phyloP scores from a whole-genome alignment of 2,888 invertebrate genomes.

The Gandaritis pyraliata region DNA sequence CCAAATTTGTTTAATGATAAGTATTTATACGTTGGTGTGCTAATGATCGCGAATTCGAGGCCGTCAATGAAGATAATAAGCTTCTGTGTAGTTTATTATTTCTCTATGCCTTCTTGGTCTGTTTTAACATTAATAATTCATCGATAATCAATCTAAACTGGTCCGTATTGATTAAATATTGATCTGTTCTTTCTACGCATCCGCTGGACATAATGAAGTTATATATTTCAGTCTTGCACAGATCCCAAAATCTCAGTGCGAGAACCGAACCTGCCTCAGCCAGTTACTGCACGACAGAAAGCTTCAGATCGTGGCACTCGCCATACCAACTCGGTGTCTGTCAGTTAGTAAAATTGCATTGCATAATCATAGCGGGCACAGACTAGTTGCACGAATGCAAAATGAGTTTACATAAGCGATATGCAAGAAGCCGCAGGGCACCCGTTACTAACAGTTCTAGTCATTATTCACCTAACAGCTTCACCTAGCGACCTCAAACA shows the following conservation, averaged over 20 bases:
- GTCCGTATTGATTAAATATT: neutral
- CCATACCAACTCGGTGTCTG: too few species aligned
- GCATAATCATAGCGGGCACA: conserved; percentile 10
- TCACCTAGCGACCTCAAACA: too few species aligned
- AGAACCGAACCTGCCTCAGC: too few species aligned
- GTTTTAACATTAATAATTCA: neutral
- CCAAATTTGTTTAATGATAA: conserved; percentile 46
- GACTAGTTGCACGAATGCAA: conserved; percentile 26
- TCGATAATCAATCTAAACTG: neutral
- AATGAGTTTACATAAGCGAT: conserved; percentile 27
- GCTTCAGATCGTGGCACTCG: too few species aligned
- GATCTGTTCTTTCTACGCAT: too few species aligned
- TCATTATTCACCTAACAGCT: neutral
- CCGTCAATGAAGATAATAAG: conserved; percentile 12
- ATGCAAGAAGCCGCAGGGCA: neutral
- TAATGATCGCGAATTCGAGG: conserved; percentile 20
- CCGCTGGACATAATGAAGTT: too few species aligned
- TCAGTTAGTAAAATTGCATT: conserved; percentile 8
- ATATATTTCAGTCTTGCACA: too few species aligned
- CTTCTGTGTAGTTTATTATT: neutral
- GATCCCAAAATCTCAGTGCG: too few species aligned
- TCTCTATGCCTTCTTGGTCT: neutral
- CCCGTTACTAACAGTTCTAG: conserved; percentile 4
- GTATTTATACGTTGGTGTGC: conserved; percentile 26
- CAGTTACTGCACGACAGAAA: too few species aligned